phyloP scores from a whole-genome alignment of 2,113 vertebrate species.

The Chrysochloris asiatica region DNA sequence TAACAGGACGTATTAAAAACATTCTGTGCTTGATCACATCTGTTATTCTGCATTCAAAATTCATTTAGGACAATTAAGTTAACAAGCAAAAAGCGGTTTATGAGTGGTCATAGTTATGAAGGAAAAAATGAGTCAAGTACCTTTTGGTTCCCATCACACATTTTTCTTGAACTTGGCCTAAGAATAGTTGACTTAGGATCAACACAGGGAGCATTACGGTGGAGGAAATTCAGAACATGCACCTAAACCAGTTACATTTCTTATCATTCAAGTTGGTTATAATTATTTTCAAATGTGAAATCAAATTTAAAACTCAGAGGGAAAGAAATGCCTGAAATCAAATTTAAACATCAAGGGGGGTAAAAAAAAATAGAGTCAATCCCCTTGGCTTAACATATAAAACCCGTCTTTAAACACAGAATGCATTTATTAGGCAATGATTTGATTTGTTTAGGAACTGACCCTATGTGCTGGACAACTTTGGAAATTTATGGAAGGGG shows the following conservation, averaged over 20 bases:
- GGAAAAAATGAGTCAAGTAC: conserved; percentile 44
- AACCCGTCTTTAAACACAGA: background rate
- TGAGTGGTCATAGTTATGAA: conserved; percentile 33
- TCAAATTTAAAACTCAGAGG: background rate
- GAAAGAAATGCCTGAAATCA: background rate
- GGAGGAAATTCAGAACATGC: background rate
- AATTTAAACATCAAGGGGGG: background rate
- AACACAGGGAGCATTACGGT: conserved; percentile 26
- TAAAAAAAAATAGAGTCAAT: background rate
- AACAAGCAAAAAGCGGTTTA: conserved; percentile 47
- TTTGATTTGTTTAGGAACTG: background rate
- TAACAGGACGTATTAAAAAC: conserved; percentile 45
- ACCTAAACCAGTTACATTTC: background rate
- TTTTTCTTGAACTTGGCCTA: conserved; percentile 35
- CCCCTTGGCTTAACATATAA: background rate
- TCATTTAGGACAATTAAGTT: conserved; percentile 75
- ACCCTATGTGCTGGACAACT: background rate
- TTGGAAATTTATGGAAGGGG: background rate
- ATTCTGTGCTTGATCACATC: conserved; percentile 64
- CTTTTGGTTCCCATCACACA: conserved; percentile 35
- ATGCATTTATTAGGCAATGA: background rate
- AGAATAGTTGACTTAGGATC: conserved; percentile 52
- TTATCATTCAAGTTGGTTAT: background rate
- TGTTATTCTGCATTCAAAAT: conserved; percentile 71
- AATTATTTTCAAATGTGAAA: conserved; percentile 53